Conservation (phyloP, 2,888 invertebrate species). For the Bombylius major region DNA sequence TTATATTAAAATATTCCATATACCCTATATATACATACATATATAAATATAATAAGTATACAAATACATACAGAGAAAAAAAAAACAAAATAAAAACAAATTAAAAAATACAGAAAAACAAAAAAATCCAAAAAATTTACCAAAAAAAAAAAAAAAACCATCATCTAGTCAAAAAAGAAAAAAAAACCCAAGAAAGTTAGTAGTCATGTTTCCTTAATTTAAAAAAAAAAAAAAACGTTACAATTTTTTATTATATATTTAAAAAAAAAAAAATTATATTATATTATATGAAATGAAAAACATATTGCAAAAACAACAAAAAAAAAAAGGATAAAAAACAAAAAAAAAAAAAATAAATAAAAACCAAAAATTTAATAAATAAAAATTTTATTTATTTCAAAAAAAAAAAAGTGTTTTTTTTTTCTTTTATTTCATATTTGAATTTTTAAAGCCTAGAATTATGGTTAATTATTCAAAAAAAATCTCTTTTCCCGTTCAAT, state of each 20-base stretch:
- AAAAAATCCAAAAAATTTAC: too few relatives aligned
- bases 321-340: background rate
- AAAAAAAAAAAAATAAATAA: slow-evolving; percentile 1
- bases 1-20: too few relatives aligned
- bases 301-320: background rate
- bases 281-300: background rate
- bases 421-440: background rate
- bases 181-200: too few relatives aligned
- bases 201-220: background rate
- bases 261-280: background rate
- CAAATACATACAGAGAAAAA: too few relatives aligned
- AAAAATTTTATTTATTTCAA: background rate
- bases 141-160: too few relatives aligned
- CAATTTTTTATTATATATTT: background rate
- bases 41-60: too few relatives aligned
- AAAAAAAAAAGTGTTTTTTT: background rate
- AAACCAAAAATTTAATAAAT: background rate
- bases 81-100: too few relatives aligned
- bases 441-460: too few relatives aligned
- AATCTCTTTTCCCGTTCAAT: too few relatives aligned
- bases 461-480: too few relatives aligned
- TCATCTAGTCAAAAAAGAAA: background rate
- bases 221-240: background rate
- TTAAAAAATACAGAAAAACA: too few relatives aligned
- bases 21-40: too few relatives aligned